Evolutionary conservation across 2,797 vertebrate species (phyloP).

Genomic region (Leucoraja ocellata): DNA sequence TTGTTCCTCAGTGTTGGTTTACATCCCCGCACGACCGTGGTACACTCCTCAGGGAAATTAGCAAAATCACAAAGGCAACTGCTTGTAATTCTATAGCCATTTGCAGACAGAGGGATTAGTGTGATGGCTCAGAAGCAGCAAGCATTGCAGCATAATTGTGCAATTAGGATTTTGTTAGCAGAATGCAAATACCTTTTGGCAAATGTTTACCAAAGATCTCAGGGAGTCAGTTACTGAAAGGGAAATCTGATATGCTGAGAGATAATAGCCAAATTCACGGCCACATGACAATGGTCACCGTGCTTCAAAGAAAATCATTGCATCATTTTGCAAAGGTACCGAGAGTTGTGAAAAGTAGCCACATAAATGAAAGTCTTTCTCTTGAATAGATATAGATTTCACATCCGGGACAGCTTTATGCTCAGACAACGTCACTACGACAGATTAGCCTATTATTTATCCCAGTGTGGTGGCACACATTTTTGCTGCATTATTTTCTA

Average conservation of each 20-base stretch:
- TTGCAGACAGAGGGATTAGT: constrained; percentile 35
- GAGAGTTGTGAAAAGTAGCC: too few species aligned
- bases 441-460: not conserved
- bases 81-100: constrained; percentile 37
- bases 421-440: not conserved
- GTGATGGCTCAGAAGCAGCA: constrained; percentile 20
- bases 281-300: not conserved
- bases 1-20: not conserved
- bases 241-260: constrained; percentile 24
- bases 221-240: constrained; percentile 7
- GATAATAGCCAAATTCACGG: not conserved
- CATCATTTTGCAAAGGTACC: not conserved
- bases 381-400: not conserved
- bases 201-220: constrained; percentile 34
- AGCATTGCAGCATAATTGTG: constrained; percentile 21
- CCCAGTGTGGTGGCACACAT: not conserved
- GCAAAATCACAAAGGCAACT: constrained; percentile 37
- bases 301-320: not conserved
- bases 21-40: constrained; percentile 10
- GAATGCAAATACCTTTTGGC: constrained; percentile 18
- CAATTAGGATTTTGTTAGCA: constrained; percentile 33
- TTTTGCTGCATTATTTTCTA: too few species aligned
- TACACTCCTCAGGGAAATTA: constrained; percentile 36
- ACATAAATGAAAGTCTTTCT: not conserved
- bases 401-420: not conserved